phyloP scores from a whole-genome alignment of 2,888 invertebrate species.

The Morpho helenor region DNA sequence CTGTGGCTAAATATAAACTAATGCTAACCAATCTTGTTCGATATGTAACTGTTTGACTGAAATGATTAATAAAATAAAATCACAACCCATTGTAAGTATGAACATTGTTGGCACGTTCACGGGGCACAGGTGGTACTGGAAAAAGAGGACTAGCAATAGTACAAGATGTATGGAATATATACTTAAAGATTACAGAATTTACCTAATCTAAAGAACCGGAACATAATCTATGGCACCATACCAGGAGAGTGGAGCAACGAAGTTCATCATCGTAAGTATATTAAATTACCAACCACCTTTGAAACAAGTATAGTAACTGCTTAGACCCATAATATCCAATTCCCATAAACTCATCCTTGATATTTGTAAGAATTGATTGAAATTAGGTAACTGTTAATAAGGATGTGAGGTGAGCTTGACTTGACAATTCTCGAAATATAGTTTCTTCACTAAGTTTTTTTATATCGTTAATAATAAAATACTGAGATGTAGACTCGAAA shows the following conservation, averaged over 20 bases:
- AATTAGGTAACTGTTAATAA: no score
- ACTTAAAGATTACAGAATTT: constrained; percentile 2
- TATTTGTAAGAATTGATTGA: no score
- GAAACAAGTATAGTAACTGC: background rate
- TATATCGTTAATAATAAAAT: no score
- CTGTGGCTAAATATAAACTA: constrained; percentile 33
- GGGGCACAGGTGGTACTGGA: constrained; percentile 14
- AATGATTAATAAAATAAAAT: constrained; percentile 40
- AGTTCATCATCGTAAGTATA: constrained; percentile 18
- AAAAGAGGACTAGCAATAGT: constrained; percentile 23
- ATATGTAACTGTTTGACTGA: constrained; percentile 53
- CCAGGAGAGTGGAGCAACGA: constrained; percentile 11
- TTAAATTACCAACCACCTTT: constrained; percentile 10
- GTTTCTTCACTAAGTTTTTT: no score
- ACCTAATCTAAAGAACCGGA: constrained; percentile 18
- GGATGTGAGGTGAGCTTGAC: no score
- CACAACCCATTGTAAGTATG: constrained; percentile 54
- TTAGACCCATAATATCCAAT: background rate
- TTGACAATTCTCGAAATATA: no score
- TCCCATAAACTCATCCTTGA: no score
- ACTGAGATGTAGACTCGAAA: no score
- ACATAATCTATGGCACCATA: constrained; percentile 23
- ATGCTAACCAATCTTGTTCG: constrained; percentile 50
- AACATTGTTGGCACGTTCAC: constrained; percentile 40
- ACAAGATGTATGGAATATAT: constrained; percentile 11